Conservation (phyloP, 1,140 invertebrate species). For the Capitella teleta region DNA sequence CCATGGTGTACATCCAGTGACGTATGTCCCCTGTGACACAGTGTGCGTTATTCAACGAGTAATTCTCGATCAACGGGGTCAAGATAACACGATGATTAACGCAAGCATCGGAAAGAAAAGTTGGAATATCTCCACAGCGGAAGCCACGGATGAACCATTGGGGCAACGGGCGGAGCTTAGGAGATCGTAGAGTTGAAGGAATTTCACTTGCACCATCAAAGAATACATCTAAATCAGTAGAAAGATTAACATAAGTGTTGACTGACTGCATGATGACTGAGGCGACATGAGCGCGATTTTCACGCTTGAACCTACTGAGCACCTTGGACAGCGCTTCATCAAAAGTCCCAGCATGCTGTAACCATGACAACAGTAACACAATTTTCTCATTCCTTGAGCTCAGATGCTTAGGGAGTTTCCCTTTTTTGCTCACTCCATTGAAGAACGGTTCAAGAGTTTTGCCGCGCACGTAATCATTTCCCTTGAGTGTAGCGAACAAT, state of each 20-base stretch:
- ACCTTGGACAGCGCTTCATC: slow-evolving; percentile 55
- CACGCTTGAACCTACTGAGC: slow-evolving; percentile 19
- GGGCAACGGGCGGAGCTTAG: too few relatives aligned
- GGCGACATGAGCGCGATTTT: neutral
- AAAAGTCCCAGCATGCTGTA: slow-evolving; percentile 51
- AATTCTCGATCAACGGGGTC: too few relatives aligned
- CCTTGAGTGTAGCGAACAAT: slow-evolving; percentile 65
- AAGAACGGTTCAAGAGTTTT: slow-evolving; percentile 60
- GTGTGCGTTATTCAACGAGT: too few relatives aligned
- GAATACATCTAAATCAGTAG: neutral
- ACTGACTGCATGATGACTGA: neutral
- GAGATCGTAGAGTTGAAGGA: too few relatives aligned
- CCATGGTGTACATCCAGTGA: slow-evolving; percentile 48
- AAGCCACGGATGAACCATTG: too few relatives aligned
- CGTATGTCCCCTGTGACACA: slow-evolving; percentile 54
- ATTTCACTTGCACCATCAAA: neutral
- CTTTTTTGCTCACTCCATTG: slow-evolving; percentile 49
- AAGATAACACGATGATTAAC: too few relatives aligned
- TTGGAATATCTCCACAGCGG: too few relatives aligned
- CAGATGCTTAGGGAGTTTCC: slow-evolving; percentile 20
- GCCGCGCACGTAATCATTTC: slow-evolving; percentile 72
- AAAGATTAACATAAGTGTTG: neutral
- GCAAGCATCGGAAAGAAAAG: too few relatives aligned
- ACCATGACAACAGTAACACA: slow-evolving; percentile 58
- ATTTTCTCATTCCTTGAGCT: slow-evolving; percentile 44